Conservation (phyloP, 2,113 vertebrate species). For the Polypterus senegalus region DNA sequence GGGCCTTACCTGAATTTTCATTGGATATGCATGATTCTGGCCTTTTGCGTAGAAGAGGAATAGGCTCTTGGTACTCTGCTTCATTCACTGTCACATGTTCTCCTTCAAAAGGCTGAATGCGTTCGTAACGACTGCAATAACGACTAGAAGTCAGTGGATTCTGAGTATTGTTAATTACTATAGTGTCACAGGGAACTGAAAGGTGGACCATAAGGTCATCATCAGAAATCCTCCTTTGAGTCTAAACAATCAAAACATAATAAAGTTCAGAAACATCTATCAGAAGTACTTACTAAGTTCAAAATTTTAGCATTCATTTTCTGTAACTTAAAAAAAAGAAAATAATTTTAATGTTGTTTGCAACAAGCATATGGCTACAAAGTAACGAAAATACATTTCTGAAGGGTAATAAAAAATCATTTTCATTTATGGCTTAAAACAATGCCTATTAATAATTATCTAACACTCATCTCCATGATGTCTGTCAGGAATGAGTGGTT, state of each 20-base stretch:
- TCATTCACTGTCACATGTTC: conserved; percentile 40
- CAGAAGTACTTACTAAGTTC: too few species aligned
- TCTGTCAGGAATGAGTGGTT: too few species aligned
- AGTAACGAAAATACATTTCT: too few species aligned
- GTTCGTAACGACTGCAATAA: conserved; percentile 69
- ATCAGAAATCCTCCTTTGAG: conserved; percentile 64
- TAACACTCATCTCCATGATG: too few species aligned
- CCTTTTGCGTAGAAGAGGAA: conserved; percentile 51
- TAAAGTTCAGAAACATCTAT: neutral
- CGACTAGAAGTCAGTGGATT: conserved; percentile 23
- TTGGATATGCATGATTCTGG: conserved; percentile 40
- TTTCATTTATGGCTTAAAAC: too few species aligned
- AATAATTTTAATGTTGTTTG: too few species aligned
- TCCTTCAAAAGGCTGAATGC: conserved; percentile 59
- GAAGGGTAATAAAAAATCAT: too few species aligned
- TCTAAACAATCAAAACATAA: conserved; percentile 37
- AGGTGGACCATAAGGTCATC: conserved; percentile 79
- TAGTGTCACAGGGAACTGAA: conserved; percentile 69
- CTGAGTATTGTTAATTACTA: conserved; percentile 85
- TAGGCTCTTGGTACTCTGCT: conserved; percentile 78
- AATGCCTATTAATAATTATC: too few species aligned
- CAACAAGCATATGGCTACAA: too few species aligned
- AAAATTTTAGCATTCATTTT: too few species aligned
- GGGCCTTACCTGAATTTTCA: conserved; percentile 56
- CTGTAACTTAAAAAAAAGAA: too few species aligned